Evolutionary conservation across 2,797 vertebrate species (phyloP).

Genomic region (Rhabdomys pumilio): DNA sequence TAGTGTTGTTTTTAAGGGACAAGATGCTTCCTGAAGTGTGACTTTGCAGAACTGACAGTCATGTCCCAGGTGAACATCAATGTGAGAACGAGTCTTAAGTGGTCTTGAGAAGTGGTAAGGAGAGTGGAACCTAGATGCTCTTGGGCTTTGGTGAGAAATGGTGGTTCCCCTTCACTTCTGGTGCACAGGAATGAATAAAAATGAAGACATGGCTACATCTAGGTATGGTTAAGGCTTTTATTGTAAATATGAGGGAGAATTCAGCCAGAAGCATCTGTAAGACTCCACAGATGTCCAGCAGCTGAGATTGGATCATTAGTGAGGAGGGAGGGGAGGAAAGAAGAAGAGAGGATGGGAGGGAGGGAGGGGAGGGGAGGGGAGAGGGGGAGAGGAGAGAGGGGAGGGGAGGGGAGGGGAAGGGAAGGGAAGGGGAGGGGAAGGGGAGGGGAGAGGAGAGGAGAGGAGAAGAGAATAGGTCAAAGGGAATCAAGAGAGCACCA

Average conservation of each 20-base stretch:
- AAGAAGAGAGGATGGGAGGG: no score
- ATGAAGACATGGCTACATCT: no score
- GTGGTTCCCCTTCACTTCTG: background rate
- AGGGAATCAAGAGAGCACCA: background rate
- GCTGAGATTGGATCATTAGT: background rate
- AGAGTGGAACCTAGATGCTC: background rate
- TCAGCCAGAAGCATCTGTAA: background rate
- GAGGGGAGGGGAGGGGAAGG: no score
- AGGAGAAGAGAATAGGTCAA: background rate
- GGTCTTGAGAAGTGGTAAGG: background rate
- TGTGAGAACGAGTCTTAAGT: background rate
- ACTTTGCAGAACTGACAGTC: conserved; percentile 75
- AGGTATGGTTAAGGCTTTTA: background rate
- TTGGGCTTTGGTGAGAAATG: background rate
- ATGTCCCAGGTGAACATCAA: conserved; percentile 34
- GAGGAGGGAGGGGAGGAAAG: no score
- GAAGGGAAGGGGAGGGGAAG: no score
- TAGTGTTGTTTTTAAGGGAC: conserved; percentile 82
- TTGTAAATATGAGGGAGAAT: background rate
- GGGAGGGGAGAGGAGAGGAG: no score
- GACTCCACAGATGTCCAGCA: background rate
- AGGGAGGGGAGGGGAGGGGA: no score
- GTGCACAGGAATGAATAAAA: background rate
- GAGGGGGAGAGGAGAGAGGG: no score
- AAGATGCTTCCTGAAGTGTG: conserved; percentile 72